A percentile compares a stretch with the other conserved stretches of the same genome.
These are phyloP conservation scores for Standfussiana lucernea DNA, from an alignment of 2,888 invertebrate species.

Conservation along the genomic window DNA sequence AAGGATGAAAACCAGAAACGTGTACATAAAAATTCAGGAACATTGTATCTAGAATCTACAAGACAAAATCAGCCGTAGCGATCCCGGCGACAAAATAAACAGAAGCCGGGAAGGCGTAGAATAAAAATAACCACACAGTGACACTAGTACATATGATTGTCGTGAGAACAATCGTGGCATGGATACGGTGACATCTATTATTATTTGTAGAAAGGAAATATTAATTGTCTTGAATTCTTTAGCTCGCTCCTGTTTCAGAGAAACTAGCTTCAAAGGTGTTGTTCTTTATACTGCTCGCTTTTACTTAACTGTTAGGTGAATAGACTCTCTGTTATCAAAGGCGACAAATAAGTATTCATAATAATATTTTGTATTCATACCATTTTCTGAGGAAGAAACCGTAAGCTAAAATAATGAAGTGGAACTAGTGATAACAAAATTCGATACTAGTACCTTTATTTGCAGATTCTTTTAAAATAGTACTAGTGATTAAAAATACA, in stretches of 20 bases:
- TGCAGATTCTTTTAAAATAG: too few relatives aligned
- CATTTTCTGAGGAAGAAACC: too few relatives aligned
- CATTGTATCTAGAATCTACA: slow-evolving; percentile 47
- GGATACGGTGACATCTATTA: slow-evolving; percentile 27
- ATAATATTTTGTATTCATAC: too few relatives aligned
- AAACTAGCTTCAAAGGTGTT: not conserved
- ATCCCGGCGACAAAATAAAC: slow-evolving; percentile 60
- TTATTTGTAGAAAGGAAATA: not conserved
- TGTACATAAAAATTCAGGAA: slow-evolving; percentile 8
- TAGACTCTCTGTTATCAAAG: not conserved
- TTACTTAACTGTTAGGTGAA: not conserved
- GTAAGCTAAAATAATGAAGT: too few relatives aligned
- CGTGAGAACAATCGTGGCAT: slow-evolving; percentile 34
- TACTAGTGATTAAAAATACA: too few relatives aligned
- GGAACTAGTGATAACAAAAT: too few relatives aligned
- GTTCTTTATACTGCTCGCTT: not conserved
- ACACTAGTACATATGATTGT: slow-evolving; percentile 65
- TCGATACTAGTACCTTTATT: too few relatives aligned
- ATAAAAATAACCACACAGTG: slow-evolving; percentile 68
- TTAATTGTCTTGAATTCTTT: not conserved
- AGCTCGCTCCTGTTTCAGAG: not conserved
- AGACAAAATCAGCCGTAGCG: slow-evolving; percentile 63
- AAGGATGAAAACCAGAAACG: not conserved
- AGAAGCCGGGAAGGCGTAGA: slow-evolving; percentile 54
- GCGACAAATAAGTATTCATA: not conserved